Percentiles rank a stretch among this genome's conserved stretches.
Conservation (phyloP, 2,113 vertebrate species). For the Hydropotes inermis region DNA sequence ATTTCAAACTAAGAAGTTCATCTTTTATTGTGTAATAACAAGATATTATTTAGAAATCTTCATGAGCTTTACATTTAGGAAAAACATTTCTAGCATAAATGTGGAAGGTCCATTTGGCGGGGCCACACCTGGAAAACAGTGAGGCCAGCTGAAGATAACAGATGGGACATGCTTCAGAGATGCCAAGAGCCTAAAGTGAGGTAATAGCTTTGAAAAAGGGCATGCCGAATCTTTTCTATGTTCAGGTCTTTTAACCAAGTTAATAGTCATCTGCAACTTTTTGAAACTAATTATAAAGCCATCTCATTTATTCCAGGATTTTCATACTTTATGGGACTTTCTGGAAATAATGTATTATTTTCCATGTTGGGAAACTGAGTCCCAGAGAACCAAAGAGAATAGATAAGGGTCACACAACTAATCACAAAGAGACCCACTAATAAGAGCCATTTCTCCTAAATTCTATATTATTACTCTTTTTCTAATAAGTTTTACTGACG, state of each 20-base stretch:
- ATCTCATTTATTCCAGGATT: not conserved
- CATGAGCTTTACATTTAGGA: not conserved
- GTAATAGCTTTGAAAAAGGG: not conserved
- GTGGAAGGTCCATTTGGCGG: not conserved
- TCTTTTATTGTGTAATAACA: not conserved
- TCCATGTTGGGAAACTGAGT: not conserved
- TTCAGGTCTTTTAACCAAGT: not conserved
- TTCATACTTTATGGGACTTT: not conserved
- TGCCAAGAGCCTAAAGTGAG: not conserved
- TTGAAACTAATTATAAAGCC: not conserved
- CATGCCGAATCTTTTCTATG: not conserved
- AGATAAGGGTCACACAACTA: not conserved
- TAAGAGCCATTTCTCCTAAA: not conserved
- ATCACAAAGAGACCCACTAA: not conserved
- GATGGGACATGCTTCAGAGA: not conserved
- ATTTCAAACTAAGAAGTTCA: not conserved
- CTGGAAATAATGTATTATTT: not conserved
- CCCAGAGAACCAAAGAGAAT: not conserved
- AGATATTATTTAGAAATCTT: not conserved
- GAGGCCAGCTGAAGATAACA: not conserved
- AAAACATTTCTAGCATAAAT: not conserved
- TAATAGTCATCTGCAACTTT: not conserved
- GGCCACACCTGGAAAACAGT: not conserved
- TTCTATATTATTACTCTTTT: not conserved
- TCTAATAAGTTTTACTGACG: not conserved